Conservation (phyloP, 2,113 vertebrate species). For the Protobothrops flavoviridis region DNA sequence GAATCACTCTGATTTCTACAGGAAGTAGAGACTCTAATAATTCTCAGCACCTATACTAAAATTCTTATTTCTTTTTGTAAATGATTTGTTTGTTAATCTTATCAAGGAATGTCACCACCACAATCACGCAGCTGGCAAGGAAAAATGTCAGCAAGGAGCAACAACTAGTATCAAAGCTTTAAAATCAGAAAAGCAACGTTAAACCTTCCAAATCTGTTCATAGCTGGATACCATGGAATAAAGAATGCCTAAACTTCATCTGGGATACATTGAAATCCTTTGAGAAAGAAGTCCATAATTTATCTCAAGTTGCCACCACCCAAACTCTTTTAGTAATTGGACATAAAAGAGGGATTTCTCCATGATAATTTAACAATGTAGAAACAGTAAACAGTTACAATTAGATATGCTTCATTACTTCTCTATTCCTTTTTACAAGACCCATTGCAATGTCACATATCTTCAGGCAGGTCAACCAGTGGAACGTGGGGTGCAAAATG, state of each 20-base stretch:
- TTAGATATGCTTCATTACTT: background rate
- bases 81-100: background rate
- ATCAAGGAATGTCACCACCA: background rate
- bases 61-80: background rate
- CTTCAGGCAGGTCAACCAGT: background rate
- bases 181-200: background rate
- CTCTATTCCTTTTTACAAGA: background rate
- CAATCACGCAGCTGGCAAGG: no score
- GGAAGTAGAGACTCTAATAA: background rate
- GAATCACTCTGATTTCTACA: background rate
- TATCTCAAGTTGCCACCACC: background rate
- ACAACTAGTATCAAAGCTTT: background rate
- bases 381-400: background rate
- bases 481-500: background rate
- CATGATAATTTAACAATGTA: background rate
- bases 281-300: background rate
- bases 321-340: background rate
- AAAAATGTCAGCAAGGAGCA: background rate
- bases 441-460: background rate
- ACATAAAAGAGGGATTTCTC: background rate
- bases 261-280: background rate
- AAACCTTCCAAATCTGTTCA: background rate
- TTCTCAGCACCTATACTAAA: background rate
- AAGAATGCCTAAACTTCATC: background rate
- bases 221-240: background rate